Conservation (phyloP, 2,797 vertebrate species). For the Phylloscopus collybita region DNA sequence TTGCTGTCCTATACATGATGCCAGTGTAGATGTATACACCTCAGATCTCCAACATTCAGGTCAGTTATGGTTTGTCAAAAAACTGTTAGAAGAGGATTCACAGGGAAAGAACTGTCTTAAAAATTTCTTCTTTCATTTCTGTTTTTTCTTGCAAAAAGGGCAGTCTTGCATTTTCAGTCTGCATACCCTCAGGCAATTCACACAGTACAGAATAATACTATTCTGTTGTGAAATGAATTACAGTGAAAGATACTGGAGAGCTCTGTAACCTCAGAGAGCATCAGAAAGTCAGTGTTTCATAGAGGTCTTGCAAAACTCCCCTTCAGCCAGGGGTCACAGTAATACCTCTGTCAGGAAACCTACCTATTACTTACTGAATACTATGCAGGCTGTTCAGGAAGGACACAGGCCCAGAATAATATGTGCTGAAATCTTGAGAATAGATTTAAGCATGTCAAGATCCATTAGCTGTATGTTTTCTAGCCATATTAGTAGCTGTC, state of each 20-base stretch:
- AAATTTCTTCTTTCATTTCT: conserved; percentile 30
- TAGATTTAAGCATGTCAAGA: neutral
- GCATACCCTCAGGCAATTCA: conserved; percentile 24
- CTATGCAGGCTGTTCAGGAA: neutral
- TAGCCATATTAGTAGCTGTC: neutral
- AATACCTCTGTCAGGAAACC: neutral
- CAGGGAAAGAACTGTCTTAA: conserved; percentile 34
- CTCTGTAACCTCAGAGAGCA: neutral
- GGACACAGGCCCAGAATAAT: neutral
- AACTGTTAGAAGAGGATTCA: neutral
- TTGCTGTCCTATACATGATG: neutral
- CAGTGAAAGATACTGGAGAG: neutral
- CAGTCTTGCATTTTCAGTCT: conserved; percentile 29
- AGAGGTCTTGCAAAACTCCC: neutral
- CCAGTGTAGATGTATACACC: neutral
- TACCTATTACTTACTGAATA: neutral
- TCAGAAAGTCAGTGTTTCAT: neutral
- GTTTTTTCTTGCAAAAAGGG: neutral
- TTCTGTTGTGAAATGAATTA: conserved; percentile 10
- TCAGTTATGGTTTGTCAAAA: conserved; percentile 20
- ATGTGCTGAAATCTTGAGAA: neutral
- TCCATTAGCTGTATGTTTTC: neutral
- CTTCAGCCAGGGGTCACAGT: neutral
- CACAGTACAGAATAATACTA: neutral
- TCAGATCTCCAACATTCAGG: neutral